Conservation (phyloP, 2,888 invertebrate species). For the Acleris laterana region DNA sequence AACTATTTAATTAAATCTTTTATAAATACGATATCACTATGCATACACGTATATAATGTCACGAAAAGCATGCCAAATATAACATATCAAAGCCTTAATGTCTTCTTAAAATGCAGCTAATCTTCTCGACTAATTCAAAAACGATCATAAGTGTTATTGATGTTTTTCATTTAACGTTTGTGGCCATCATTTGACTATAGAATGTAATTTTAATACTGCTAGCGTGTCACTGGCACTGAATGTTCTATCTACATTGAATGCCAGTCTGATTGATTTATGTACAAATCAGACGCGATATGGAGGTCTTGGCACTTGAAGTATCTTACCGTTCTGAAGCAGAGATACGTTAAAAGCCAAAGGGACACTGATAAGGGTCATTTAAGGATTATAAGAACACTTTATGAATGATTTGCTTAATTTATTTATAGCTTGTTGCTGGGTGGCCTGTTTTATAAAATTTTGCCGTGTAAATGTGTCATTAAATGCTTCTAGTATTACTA, state of each 20-base stretch:
- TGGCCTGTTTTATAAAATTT: not conserved
- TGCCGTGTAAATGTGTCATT: no score
- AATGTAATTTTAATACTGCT: no score
- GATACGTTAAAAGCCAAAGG: conserved; percentile 53
- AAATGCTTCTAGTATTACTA: no score
- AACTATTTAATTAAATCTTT: no score
- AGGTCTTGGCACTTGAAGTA: conserved; percentile 8
- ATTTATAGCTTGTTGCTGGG: not conserved
- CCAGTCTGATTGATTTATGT: no score
- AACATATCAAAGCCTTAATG: conserved; percentile 23
- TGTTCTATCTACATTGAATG: no score
- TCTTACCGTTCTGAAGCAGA: conserved; percentile 41
- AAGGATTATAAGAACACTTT: conserved; percentile 22
- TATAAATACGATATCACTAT: not conserved
- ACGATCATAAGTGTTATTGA: conserved; percentile 28
- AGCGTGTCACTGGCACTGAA: no score
- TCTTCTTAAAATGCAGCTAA: conserved; percentile 30
- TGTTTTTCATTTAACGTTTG: conserved; percentile 6
- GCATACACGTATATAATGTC: not conserved
- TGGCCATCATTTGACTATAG: no score
- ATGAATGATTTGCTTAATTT: conserved; percentile 11
- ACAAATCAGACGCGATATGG: no score
- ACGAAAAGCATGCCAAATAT: conserved; percentile 15
- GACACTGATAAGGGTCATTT: conserved; percentile 27
- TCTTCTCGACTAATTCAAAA: conserved; percentile 7